Evolutionary conservation across 1,140 invertebrate genomes (phyloP).

Genomic region (Aphelenchoides fujianensis): DNA sequence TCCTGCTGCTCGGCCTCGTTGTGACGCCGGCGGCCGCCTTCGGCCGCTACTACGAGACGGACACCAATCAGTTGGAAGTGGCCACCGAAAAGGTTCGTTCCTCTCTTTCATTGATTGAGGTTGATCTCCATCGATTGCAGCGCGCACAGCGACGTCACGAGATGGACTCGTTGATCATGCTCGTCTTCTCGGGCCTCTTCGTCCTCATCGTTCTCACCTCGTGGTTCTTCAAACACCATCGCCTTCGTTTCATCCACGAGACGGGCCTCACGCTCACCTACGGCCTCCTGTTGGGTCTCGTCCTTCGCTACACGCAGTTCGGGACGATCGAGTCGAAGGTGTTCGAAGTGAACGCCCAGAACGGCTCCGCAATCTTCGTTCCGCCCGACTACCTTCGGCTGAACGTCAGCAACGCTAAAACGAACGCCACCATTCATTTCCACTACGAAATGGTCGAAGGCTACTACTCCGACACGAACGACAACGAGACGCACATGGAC

Average conservation of each 20-base stretch:
- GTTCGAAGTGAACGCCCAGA: slow-evolving; percentile 41
- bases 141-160: slow-evolving; percentile 31
- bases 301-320: slow-evolving; percentile 73
- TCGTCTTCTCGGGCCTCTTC: slow-evolving; percentile 35
- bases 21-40: too few relatives aligned
- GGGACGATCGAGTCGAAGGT: slow-evolving; percentile 46
- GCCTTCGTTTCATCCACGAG: slow-evolving; percentile 91
- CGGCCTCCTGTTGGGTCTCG: slow-evolving; percentile 86
- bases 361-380: slow-evolving; percentile 33
- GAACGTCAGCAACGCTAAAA: not conserved
- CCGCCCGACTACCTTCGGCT: slow-evolving; percentile 52
- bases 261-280: slow-evolving; percentile 95
- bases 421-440: slow-evolving; percentile 30
- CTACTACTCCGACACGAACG: slow-evolving; percentile 47
- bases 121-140: slow-evolving; percentile 13
- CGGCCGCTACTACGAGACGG: not conserved
- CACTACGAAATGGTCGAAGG: slow-evolving; percentile 53
- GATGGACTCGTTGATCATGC: slow-evolving; percentile 32
- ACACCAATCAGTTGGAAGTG: slow-evolving; percentile 7
- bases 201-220: slow-evolving; percentile 76
- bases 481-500: slow-evolving; percentile 47
- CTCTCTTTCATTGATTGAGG: not conserved
- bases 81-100: slow-evolving; percentile 4
- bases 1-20: too few relatives aligned
- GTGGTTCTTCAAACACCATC: slow-evolving; percentile 94